Percentiles rank a stretch among this genome's conserved stretches.
These are phyloP conservation scores for Varecia variegata DNA, from an alignment of 2,797 vertebrate genomes.

Conservation along the genomic window DNA sequence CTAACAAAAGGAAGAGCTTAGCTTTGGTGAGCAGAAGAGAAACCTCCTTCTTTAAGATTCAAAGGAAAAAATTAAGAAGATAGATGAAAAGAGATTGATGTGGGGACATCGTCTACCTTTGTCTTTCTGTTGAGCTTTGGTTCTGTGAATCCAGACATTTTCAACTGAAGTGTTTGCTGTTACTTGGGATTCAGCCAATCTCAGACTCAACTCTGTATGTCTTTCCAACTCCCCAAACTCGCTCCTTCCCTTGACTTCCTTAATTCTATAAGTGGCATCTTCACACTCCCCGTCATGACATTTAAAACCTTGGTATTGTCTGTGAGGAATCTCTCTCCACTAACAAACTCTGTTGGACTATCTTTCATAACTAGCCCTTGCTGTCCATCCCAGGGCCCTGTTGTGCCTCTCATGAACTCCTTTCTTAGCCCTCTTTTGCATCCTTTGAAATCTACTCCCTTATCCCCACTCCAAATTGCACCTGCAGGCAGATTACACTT, in stretches of 20 bases:
- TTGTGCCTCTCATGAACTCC: too few species aligned
- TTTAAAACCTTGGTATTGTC: not conserved
- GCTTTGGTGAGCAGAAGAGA: conserved; percentile 20
- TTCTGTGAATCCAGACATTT: conserved; percentile 8
- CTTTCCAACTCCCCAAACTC: not conserved
- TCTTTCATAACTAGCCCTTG: not conserved
- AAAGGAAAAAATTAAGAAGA: not conserved
- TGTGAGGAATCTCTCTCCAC: conserved; percentile 9
- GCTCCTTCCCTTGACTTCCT: not conserved
- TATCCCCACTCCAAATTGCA: not conserved
- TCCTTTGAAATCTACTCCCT: not conserved
- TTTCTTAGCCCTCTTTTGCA: not conserved
- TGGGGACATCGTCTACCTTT: not conserved
- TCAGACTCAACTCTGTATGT: not conserved
- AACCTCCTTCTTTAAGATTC: conserved; percentile 2
- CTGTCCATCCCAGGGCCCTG: not conserved
- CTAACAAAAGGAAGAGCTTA: not conserved
- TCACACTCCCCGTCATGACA: not conserved
- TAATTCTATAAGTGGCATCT: not conserved
- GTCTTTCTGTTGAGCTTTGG: not conserved
- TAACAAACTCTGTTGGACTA: not conserved
- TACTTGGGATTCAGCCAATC: not conserved
- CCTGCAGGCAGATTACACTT: not conserved
- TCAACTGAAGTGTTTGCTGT: not conserved
- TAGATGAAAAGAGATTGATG: not conserved